phyloP scores from a whole-genome alignment of 2,113 vertebrate species.

The Ploceus nigricollis region DNA sequence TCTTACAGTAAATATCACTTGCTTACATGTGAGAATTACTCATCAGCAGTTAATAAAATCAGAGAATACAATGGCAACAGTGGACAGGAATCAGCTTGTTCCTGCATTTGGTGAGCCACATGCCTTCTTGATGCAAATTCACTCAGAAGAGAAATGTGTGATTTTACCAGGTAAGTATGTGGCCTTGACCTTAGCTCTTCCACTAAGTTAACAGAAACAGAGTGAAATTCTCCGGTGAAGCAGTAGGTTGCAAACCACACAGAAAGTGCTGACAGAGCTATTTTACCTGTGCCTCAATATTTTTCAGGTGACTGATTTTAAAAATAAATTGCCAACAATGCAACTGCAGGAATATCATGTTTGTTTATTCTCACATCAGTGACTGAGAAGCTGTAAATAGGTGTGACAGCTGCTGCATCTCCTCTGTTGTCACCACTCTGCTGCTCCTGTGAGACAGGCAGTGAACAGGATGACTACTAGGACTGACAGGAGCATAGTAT shows the following conservation, averaged over 20 bases:
- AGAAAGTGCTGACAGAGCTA: neutral
- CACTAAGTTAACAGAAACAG: neutral
- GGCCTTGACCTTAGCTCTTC: neutral
- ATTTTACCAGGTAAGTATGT: neutral
- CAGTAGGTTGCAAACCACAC: neutral
- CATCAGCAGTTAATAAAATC: neutral
- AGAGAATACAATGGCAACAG: neutral
- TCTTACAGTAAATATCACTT: neutral
- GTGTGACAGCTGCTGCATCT: constrained; percentile 29
- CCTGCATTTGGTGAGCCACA: neutral
- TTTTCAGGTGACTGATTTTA: constrained; percentile 10
- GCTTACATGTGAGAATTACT: neutral
- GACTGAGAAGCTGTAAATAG: constrained; percentile 13
- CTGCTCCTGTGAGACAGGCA: neutral
- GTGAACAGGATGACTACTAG: neutral
- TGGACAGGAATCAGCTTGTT: neutral
- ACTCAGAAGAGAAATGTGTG: neutral
- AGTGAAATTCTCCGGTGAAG: neutral
- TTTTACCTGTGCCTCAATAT: neutral
- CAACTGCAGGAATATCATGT: neutral
- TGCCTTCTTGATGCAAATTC: neutral
- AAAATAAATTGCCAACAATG: constrained; percentile 27
- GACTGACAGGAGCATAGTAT: neutral
- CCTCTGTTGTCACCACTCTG: neutral
- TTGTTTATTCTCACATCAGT: constrained; percentile 13